Evolutionary conservation across 2,113 vertebrate species (phyloP), one percentile per base, ranked within the genome.

Genomic region (Pteronura brasiliensis): DNA sequence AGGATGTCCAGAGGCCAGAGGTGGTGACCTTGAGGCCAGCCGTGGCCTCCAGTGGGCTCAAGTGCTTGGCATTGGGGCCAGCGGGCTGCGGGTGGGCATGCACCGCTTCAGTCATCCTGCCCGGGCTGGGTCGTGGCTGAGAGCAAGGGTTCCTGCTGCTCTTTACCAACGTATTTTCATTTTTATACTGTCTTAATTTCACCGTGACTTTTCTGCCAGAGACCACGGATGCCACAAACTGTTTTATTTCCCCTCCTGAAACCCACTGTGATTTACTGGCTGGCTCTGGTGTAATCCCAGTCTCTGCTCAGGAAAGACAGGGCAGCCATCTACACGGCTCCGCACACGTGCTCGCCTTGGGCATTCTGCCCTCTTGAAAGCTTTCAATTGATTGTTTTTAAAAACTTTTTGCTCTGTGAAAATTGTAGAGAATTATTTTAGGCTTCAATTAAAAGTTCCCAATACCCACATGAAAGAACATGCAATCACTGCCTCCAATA

Each of bases 281-380:
- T 72, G 98, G 98, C 98, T 97, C 97, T 98, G 96, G 91, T 97
- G 96, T 98, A 98, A 99, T 98, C 98, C 98, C 97, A 93, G 98
- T 98, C 98, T 98, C 96, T 87, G 92, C 98, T 98, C 98, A 99
- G 98, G 99, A 99, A 99, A 98, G 98, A 89, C 95, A 98, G 98
- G 97, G 98, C 98, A 98, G 98, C 98, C 98, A 98, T 98, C 98
- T 98, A 97, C 98, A 86, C 39, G 95, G 98, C 87, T 98, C 98
- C 98, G 87, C 95, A 95, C 98, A 98, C 98, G 98, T 98, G 98
- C 95, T 96, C 94, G 97, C 98, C 98, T 98, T 98, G 96, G 98
- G 98, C 97, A 96, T 97, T 98, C 93, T 27, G 59, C 97, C 95
- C 93, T 97, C 97, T 98, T 98, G 97, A 98, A 98, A 98, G 97